Evolutionary conservation across 2,797 vertebrate species (phyloP).

Genomic region (Novumbra hubbsi): DNA sequence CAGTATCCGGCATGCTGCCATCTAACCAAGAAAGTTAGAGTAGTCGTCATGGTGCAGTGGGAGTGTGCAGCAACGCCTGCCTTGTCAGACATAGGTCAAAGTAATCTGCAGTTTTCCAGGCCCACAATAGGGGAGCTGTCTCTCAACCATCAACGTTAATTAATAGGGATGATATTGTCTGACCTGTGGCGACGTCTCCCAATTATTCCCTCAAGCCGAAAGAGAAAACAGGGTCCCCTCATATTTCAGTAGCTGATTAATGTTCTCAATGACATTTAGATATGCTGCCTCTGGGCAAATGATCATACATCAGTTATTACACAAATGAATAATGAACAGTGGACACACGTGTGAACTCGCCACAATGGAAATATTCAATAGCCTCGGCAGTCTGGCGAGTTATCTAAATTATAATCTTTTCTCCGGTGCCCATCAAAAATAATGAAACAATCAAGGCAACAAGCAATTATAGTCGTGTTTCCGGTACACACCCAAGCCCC

Average conservation of each 20-base stretch:
- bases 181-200: not conserved
- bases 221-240: conserved; percentile 5
- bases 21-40: not conserved
- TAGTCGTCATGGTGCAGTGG: not conserved
- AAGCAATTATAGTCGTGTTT: not conserved
- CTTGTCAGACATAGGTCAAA: conserved; percentile 1
- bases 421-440: not conserved
- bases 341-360: not conserved
- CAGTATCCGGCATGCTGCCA: not conserved
- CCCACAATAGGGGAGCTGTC: conserved; percentile 1
- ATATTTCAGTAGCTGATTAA: not conserved
- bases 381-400: not conserved
- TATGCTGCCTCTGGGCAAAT: not conserved
- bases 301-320: not conserved
- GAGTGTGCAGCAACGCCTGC: not conserved
- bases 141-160: not conserved
- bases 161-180: not conserved
- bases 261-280: conserved; percentile 6
- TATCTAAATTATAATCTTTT: not conserved
- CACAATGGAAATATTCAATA: conserved; percentile 2
- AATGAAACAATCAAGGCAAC: not conserved
- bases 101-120: not conserved
- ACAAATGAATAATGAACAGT: not conserved
- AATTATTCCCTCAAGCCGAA: not conserved
- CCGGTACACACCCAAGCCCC: not conserved